These are phyloP conservation scores for Parnassius apollo DNA, from an alignment of 2,888 invertebrate genomes.

Conservation along the genomic window DNA sequence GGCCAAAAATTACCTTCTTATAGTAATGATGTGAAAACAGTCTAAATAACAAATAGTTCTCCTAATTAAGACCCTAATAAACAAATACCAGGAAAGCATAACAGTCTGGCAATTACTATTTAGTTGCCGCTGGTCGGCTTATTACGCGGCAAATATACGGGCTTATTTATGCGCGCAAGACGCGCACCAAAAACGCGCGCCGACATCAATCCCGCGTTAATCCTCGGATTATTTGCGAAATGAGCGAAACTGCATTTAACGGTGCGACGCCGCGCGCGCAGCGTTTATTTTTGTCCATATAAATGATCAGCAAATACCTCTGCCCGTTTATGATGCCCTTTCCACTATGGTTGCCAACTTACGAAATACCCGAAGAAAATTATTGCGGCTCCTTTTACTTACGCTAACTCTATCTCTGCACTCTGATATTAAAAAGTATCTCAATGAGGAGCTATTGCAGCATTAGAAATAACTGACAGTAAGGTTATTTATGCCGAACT, in stretches of 20 bases:
- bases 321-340: slow-evolving; percentile 61
- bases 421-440: too few relatives aligned
- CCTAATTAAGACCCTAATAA: slow-evolving; percentile 37
- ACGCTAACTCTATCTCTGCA: too few relatives aligned
- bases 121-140: slow-evolving; percentile 39
- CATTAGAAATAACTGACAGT: slow-evolving; percentile 47
- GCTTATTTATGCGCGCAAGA: slow-evolving; percentile 61
- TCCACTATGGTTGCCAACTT: slow-evolving; percentile 18
- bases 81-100: slow-evolving; percentile 52
- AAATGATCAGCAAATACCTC: slow-evolving; percentile 51
- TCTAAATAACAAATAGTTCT: too few relatives aligned
- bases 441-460: neutral
- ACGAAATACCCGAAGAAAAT: neutral
- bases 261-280: slow-evolving; percentile 46
- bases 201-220: slow-evolving; percentile 66
- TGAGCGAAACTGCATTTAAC: slow-evolving; percentile 65
- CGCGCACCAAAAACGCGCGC: slow-evolving; percentile 51
- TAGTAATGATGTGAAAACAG: too few relatives aligned
- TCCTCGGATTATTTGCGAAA: slow-evolving; percentile 63
- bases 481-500: slow-evolving; percentile 60
- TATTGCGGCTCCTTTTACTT: too few relatives aligned
- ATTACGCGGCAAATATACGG: slow-evolving; percentile 44
- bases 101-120: slow-evolving; percentile 51
- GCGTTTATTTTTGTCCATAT: slow-evolving; percentile 55
- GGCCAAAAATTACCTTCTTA: too few relatives aligned